Conservation (phyloP, 2,888 invertebrate species). For the Busseola fusca region DNA sequence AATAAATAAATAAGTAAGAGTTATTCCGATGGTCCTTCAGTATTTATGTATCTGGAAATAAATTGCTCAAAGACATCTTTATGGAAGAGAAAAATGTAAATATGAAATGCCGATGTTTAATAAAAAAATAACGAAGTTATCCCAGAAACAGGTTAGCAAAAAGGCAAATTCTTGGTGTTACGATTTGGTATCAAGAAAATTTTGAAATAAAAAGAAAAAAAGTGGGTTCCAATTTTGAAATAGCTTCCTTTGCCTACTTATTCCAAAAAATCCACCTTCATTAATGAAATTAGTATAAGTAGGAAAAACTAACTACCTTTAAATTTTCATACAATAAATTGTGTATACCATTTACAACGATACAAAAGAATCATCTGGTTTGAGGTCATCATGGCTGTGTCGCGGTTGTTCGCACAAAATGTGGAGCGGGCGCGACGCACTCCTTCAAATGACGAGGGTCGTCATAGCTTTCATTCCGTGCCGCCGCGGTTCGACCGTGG, state of each 20-base stretch:
- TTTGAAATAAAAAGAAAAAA: conserved; percentile 2
- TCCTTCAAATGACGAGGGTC: conserved; percentile 81
- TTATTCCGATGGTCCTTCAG: conserved; percentile 39
- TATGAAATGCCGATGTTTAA: conserved; percentile 37
- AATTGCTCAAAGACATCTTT: conserved; percentile 47
- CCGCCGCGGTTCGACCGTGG: conserved; percentile 57
- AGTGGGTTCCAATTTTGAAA: not conserved
- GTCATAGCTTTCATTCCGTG: conserved; percentile 76
- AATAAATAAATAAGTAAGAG: conserved; percentile 26
- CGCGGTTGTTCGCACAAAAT: conserved; percentile 69
- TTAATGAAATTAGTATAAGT: not conserved
- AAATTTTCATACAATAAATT: not conserved
- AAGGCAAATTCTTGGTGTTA: not conserved
- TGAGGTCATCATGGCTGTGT: conserved; percentile 58
- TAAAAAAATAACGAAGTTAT: conserved; percentile 42
- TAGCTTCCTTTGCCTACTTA: not conserved
- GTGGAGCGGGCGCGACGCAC: conserved; percentile 72
- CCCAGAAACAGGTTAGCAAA: conserved; percentile 3
- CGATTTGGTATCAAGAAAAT: not conserved
- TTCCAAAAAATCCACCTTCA: not conserved
- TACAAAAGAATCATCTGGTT: conserved; percentile 49
- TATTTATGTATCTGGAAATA: conserved; percentile 43
- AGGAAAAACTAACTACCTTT: too few species aligned
- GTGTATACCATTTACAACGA: not conserved
- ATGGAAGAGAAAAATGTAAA: conserved; percentile 33